A percentile compares a stretch with the other conserved stretches of the same genome.
Conservation (phyloP, 2,797 vertebrate genomes). For the Neosilurus hyrtlii region DNA sequence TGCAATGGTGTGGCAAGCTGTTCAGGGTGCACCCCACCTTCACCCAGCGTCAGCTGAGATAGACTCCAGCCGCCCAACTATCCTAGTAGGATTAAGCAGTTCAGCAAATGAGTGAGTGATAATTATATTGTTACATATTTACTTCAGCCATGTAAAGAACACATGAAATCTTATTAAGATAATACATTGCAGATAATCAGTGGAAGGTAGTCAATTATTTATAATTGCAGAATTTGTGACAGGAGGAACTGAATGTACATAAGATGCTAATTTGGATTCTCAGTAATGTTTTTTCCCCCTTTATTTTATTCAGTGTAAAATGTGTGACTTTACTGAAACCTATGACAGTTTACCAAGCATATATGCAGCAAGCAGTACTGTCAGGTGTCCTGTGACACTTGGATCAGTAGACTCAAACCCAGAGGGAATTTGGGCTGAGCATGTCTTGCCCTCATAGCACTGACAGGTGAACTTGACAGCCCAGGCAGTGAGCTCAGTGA, state of each 20-base stretch:
- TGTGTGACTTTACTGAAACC: neutral
- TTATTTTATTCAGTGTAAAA: neutral
- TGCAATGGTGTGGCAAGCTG: too few species aligned
- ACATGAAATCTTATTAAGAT: neutral
- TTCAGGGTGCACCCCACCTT: too few species aligned
- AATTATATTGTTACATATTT: too few species aligned
- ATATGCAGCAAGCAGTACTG: slow-evolving; percentile 16
- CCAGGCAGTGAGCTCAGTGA: slow-evolving; percentile 30
- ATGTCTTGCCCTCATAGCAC: slow-evolving; percentile 32
- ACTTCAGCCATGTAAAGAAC: neutral
- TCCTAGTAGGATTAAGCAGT: too few species aligned
- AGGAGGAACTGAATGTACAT: neutral
- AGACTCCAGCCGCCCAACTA: too few species aligned
- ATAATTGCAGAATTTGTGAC: neutral
- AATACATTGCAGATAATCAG: neutral
- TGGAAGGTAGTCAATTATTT: neutral
- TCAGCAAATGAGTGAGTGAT: too few species aligned
- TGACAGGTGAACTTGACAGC: slow-evolving; percentile 45
- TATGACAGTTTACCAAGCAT: neutral
- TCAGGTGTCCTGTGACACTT: neutral
- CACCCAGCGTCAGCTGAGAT: too few species aligned
- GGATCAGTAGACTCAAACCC: neutral
- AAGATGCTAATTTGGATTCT: neutral
- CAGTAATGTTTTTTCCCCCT: neutral
- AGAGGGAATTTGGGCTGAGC: slow-evolving; percentile 14